These are phyloP conservation scores for Graphium colonna DNA, from an alignment of 2,888 invertebrate species.

Conservation along the genomic window DNA sequence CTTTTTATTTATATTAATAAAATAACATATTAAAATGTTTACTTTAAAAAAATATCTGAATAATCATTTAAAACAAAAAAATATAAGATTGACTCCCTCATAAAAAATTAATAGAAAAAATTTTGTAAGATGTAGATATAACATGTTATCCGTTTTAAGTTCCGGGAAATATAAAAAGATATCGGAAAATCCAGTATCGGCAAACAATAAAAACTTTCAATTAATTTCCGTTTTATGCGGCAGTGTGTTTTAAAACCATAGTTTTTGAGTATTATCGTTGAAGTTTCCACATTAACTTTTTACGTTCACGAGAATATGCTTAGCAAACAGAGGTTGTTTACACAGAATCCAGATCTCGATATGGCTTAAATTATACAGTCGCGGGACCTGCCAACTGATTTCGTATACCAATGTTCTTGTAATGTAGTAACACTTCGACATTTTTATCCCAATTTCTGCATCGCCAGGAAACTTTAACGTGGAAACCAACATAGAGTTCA, in stretches of 20 bases:
- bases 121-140: too few relatives aligned
- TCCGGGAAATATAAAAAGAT: slow-evolving; percentile 18
- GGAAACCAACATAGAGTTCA: slow-evolving; percentile 18
- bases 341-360: slow-evolving; percentile 68
- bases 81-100: too few relatives aligned
- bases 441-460: slow-evolving; percentile 34
- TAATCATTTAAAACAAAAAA: too few relatives aligned
- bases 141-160: too few relatives aligned
- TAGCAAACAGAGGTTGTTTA: slow-evolving; percentile 64
- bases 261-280: slow-evolving; percentile 55
- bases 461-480: slow-evolving; percentile 29
- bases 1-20: too few relatives aligned
- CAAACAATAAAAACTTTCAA: slow-evolving; percentile 35
- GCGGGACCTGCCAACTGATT: slow-evolving; percentile 56
- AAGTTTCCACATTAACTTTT: slow-evolving; percentile 71
- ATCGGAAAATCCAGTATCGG: slow-evolving; percentile 11
- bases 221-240: slow-evolving; percentile 44
- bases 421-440: slow-evolving; percentile 28
- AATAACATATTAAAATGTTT: too few relatives aligned
- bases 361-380: slow-evolving; percentile 68
- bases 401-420: slow-evolving; percentile 34
- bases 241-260: slow-evolving; percentile 39
- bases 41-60: too few relatives aligned
- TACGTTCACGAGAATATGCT: slow-evolving; percentile 70
- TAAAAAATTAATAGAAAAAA: too few relatives aligned